Base-by-base conservation (phyloP, 2,797 vertebrate genomes). In the Eulemur albifrons region DNA sequence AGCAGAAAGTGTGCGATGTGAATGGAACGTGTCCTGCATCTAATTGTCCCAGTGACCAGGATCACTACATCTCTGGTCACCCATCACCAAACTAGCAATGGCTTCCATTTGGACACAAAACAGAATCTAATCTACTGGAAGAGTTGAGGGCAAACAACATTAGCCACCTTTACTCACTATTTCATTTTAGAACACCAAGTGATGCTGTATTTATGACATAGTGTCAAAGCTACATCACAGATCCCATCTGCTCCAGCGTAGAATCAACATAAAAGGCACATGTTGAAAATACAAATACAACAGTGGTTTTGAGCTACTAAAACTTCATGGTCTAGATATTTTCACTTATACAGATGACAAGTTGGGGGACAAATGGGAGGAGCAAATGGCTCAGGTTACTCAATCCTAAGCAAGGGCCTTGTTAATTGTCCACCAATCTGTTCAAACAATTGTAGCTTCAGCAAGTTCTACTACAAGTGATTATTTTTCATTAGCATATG, bases 281-380 rank as follows among this genome's bases (percentile, higher is more conserved):
- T 69, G 48, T 52, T 90, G 45, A 95, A 95, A 85, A 88, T 27
- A 21, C 75, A 97, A 90, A 96, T 65, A 77, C 7, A 54, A 59
- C 30, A 45, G 30, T 45, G 73, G 73, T 94, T 69, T 94, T 85
- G 45, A 30, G 76, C 77, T 96, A 93, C 40, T 77, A 57, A 93
- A 91, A 45, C 76, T 38, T 43, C 20, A 21, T 1, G 12, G 69
- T 82, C 84, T 77, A 81, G 40, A 50, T 45, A 92, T 23, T 90
- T 95, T 65, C 94, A 80, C 35, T 43, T 90, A 59, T 63, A 63
- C 50, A 93, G 63, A 96, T n/a, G 77, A 76, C 54, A 90, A 85
- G 72, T 2, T 90, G 43, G n/a, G 50, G 57, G 40, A 63, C 65
- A 88, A 80, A 23, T 0, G 6, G 4, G 4, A 82, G 43, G 52